Base-by-base conservation (phyloP, 1,140 invertebrate species). In the Vanessa atalanta region DNA sequence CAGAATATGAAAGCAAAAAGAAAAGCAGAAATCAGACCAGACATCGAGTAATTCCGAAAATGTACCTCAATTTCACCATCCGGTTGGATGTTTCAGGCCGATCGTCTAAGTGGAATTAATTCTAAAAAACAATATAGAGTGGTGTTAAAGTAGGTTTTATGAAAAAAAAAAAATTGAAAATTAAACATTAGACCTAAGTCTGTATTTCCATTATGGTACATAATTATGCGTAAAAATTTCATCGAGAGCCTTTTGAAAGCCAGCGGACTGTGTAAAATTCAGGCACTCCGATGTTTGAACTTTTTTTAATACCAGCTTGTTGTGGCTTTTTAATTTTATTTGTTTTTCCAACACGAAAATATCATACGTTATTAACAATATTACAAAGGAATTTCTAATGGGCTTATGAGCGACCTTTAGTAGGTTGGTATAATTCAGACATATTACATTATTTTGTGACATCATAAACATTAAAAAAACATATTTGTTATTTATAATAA, bases 171-270 rank as follows among this genome's bases (percentile, higher is more conserved):
- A 31, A 48, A 48, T 9, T 50, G 13, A 51, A 51, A 51, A 31
- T 50, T 31, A 11, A 67, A 37, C n/a, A 67, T 26, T 0, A 55
- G 23, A 53, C 20, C 11, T 53, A 11, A 67, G 15, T 43, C 26
- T 9, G 51, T 13, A 53, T 67, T 53, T 43, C 26, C 15, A 43
- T 67, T 55, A 14, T 67, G 26, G 15, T 55, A 67, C 53, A 67
- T 67, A 67, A 55, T 43, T 67, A 67, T 67, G n/a, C 13, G 50
- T 55, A 43, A 67, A 67, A 43, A 43, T 55, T 37, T n/a, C 15
- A 67, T 55, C n/a, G 4, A 3, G 31, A n/a, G 16, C 65, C 8
- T 43, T 53, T 55, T 55, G 14, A 53, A 31, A 67, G 50, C n/a
- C 20, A 50, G 43, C 65, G 16, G 14, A 15, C 12, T 67, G 50